Percentiles rank a stretch among this genome's conserved stretches.
phyloP scores from a whole-genome alignment of 2,113 vertebrate genomes.

The Indri indri region DNA sequence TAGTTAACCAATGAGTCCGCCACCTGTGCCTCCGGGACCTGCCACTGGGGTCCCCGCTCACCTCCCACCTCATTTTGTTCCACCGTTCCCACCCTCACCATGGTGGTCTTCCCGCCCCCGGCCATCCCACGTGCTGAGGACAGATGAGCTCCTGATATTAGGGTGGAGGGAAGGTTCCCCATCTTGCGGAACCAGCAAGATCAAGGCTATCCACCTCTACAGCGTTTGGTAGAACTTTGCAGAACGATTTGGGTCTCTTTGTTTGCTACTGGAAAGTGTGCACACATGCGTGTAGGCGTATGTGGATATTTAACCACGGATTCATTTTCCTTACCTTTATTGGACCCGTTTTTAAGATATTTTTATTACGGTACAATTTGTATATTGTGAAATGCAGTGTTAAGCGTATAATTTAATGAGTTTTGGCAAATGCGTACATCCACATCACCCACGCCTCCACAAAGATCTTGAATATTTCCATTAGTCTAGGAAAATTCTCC shows the following conservation, averaged over 20 bases:
- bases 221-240: background rate
- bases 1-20: background rate
- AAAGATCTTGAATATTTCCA: background rate
- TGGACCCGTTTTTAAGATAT: background rate
- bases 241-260: background rate
- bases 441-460: background rate
- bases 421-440: background rate
- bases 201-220: too few species aligned
- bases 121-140: too few species aligned
- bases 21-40: background rate
- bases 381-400: background rate
- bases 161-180: background rate
- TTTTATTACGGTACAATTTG: background rate
- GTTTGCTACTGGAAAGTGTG: background rate
- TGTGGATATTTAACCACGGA: background rate
- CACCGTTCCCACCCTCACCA: accelerated
- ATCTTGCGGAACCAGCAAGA: background rate
- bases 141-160: background rate
- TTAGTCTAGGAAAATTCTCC: background rate
- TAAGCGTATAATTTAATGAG: background rate
- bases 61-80: background rate
- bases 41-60: accelerated
- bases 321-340: background rate
- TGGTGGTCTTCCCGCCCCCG: background rate
- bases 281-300: accelerated